A percentile compares a stretch with the other conserved stretches of the same genome.
Conservation (phyloP, 2,113 vertebrate genomes). For the Pelecanus crispus region DNA sequence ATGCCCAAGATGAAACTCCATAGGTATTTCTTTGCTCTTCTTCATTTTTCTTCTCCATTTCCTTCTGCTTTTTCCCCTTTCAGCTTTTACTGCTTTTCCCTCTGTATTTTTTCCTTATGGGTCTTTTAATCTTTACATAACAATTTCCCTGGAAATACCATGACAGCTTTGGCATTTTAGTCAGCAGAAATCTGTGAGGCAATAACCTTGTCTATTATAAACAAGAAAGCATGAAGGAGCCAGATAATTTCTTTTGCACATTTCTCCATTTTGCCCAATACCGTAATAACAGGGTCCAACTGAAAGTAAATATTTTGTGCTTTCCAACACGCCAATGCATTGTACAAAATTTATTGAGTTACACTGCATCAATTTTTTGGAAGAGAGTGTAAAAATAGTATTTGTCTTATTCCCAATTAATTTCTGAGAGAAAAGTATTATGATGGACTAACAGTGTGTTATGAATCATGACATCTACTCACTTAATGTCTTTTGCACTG, state of each 20-base stretch:
- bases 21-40: neutral
- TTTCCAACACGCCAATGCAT: neutral
- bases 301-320: neutral
- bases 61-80: neutral
- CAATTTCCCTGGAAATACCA: neutral
- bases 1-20: neutral
- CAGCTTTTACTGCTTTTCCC: neutral
- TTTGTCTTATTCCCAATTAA: neutral
- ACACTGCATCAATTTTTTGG: neutral
- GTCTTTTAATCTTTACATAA: neutral
- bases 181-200: slow-evolving; percentile 26
- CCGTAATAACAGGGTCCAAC: neutral
- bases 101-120: neutral
- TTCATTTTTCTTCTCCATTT: neutral
- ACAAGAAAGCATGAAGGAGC: neutral
- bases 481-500: neutral
- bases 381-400: neutral
- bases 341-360: neutral
- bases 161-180: slow-evolving; percentile 31
- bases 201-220: neutral
- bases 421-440: neutral
- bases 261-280: neutral
- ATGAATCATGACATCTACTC: neutral
- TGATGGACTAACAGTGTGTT: neutral
- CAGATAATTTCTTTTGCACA: neutral